Evolutionary conservation across 2,888 invertebrate genomes (phyloP).

Genomic region (Micropterix aruncella): DNA sequence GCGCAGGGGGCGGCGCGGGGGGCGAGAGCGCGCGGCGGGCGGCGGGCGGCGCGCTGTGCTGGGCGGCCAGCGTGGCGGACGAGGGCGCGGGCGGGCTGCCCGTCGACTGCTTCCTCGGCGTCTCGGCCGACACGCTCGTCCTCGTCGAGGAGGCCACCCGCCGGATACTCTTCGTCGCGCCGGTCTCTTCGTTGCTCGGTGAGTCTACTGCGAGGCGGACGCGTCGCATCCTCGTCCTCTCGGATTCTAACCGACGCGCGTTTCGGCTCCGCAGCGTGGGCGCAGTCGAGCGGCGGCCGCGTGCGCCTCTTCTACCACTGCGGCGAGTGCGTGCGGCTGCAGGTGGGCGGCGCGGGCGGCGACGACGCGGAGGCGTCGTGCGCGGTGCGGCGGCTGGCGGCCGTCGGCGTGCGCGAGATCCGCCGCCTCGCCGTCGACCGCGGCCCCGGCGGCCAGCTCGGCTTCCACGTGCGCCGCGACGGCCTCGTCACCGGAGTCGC

Average conservation of each 20-base stretch:
- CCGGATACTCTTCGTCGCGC: slow-evolving; percentile 75
- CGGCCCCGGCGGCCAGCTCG: slow-evolving; percentile 68
- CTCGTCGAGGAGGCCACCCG: slow-evolving; percentile 71
- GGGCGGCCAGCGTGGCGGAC: slow-evolving; percentile 53
- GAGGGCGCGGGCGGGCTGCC: slow-evolving; percentile 26
- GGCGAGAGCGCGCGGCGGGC: slow-evolving; percentile 60
- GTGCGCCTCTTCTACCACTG: slow-evolving; percentile 82
- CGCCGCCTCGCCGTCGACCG: slow-evolving; percentile 61
- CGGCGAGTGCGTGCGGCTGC: slow-evolving; percentile 80
- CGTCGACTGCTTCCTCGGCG: slow-evolving; percentile 70
- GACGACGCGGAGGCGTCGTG: slow-evolving; percentile 48
- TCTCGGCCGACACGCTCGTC: slow-evolving; percentile 78
- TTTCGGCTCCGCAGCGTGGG: slow-evolving; percentile 33
- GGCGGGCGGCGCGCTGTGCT: slow-evolving; percentile 69
- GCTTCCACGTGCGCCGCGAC: slow-evolving; percentile 84
- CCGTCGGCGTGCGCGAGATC: slow-evolving; percentile 60
- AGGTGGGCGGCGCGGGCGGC: slow-evolving; percentile 57
- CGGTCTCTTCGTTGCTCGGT: slow-evolving; percentile 67
- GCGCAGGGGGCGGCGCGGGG: slow-evolving; percentile 46
- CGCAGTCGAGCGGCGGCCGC: slow-evolving; percentile 43
- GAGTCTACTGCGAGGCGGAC: slow-evolving; percentile 8
- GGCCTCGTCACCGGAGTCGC: slow-evolving; percentile 93
- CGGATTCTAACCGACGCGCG: too few species aligned
- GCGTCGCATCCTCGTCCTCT: too few species aligned
- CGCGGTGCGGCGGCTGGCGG: slow-evolving; percentile 64